These are phyloP conservation scores for Agrenia bidenticulata DNA, from an alignment of 2,888 invertebrate species.

Conservation along the genomic window DNA sequence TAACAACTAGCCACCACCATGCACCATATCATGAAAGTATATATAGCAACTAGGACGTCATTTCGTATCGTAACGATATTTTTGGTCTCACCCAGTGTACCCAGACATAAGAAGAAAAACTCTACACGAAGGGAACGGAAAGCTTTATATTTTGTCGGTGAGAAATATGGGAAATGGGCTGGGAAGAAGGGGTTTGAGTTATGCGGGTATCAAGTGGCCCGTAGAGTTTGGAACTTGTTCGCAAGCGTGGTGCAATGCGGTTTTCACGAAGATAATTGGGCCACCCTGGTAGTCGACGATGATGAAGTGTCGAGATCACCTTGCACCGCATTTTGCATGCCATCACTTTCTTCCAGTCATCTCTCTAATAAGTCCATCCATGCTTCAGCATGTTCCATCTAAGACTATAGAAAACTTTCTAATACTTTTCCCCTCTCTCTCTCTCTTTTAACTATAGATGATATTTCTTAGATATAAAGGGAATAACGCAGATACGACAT, in stretches of 20 bases:
- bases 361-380: not conserved
- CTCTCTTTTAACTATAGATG: not conserved
- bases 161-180: conserved; percentile 15
- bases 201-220: conserved; percentile 51
- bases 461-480: no score
- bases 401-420: no score
- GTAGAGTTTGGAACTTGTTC: conserved; percentile 53
- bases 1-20: not conserved
- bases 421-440: not conserved
- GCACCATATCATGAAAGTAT: no score
- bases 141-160: conserved; percentile 17
- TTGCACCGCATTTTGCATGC: conserved; percentile 53
- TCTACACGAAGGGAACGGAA: conserved; percentile 8
- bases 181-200: conserved; percentile 39
- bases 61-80: no score
- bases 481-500: no score
- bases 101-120: no score
- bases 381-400: no score
- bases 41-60: no score
- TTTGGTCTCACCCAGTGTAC: no score
- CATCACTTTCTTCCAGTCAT: conserved; percentile 45
- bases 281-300: conserved; percentile 53
- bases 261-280: conserved; percentile 53
- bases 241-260: conserved; percentile 52
- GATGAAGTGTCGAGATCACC: conserved; percentile 54